Conservation (phyloP, 2,797 vertebrate genomes). For the Salarias fasciatus region DNA sequence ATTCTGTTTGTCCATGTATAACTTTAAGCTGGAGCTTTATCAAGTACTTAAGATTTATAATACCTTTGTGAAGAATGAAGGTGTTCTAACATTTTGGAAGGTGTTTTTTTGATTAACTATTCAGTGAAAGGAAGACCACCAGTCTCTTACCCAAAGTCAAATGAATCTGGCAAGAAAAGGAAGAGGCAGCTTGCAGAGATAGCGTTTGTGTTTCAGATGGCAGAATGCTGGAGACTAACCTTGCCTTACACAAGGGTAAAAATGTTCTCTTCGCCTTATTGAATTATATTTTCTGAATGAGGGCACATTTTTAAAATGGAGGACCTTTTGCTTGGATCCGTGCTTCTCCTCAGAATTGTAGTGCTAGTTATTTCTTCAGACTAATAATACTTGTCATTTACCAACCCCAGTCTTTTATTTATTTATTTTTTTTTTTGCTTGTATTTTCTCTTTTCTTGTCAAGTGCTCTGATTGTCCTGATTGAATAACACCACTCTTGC, state of each 20-base stretch:
- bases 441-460: constrained; percentile 49
- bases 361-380: constrained; percentile 51
- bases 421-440: too few relatives aligned
- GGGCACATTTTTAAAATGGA: neutral
- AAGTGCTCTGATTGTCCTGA: constrained; percentile 48
- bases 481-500: constrained; percentile 50
- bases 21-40: neutral
- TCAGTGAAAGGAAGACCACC: constrained; percentile 3
- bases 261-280: constrained; percentile 7
- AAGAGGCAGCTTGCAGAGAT: constrained; percentile 50
- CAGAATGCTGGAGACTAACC: constrained; percentile 37
- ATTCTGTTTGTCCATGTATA: constrained; percentile 3
- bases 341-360: constrained; percentile 30
- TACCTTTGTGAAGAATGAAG: constrained; percentile 12
- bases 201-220: constrained; percentile 37
- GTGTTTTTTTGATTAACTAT: constrained; percentile 5
- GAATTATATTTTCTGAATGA: constrained; percentile 14
- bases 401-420: constrained; percentile 21
- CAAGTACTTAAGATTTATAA: neutral
- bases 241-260: neutral
- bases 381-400: constrained; percentile 45
- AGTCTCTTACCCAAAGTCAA: constrained; percentile 27
- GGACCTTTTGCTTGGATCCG: constrained; percentile 31
- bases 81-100: neutral
- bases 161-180: constrained; percentile 34